Evolutionary conservation across 1,140 invertebrate species (phyloP).

Genomic region (Brachystomella parvula): DNA sequence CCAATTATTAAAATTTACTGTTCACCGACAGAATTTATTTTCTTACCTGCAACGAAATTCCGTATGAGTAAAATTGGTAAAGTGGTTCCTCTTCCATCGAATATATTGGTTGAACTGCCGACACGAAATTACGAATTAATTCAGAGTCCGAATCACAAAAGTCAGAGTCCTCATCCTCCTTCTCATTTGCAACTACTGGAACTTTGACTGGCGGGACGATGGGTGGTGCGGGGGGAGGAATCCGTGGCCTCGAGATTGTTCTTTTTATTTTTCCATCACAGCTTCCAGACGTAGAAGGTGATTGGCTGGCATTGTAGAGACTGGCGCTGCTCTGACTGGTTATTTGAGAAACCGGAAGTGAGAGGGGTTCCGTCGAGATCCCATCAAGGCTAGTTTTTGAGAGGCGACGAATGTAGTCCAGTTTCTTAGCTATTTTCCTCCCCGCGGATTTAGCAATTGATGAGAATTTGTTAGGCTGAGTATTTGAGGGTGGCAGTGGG

Average conservation of each 20-base stretch:
- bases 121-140: conserved; percentile 36
- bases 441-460: conserved; percentile 34
- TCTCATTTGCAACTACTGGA: neutral
- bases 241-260: conserved; percentile 24
- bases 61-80: conserved; percentile 81
- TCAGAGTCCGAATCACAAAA: conserved; percentile 38
- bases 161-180: conserved; percentile 37
- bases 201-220: neutral
- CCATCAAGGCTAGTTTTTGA: conserved; percentile 25
- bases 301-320: neutral
- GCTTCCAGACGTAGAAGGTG: neutral
- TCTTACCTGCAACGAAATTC: conserved; percentile 57
- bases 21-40: conserved; percentile 11
- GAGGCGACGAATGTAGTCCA: conserved; percentile 23
- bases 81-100: conserved; percentile 64
- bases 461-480: conserved; percentile 26
- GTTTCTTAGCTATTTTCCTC: conserved; percentile 32
- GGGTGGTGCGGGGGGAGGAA: conserved; percentile 29
- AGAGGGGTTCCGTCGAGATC: neutral
- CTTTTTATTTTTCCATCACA: conserved; percentile 10
- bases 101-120: conserved; percentile 37
- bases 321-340: neutral
- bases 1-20: conserved; percentile 24
- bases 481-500: conserved; percentile 10
- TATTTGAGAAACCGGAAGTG: neutral